Percentiles rank a stretch among this genome's conserved stretches.
Evolutionary conservation across 2,113 vertebrate species (phyloP).

Genomic region (Collichthys lucidus): DNA sequence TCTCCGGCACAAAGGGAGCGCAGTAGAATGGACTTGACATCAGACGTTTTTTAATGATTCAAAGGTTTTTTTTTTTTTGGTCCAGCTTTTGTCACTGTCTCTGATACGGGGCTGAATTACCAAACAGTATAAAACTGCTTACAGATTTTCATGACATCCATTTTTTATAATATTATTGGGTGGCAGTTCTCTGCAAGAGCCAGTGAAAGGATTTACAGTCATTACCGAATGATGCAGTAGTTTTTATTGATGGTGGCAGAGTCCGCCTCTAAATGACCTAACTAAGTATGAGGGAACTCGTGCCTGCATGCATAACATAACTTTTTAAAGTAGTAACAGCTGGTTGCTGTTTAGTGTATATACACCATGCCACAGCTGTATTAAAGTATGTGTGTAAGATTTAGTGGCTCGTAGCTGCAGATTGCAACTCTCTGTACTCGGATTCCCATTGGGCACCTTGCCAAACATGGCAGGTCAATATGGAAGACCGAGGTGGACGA

Average conservation of each 20-base stretch:
- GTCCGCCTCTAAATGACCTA: neutral
- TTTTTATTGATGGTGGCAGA: neutral
- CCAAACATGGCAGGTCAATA: too few relatives aligned
- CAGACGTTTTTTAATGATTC: conserved; percentile 46
- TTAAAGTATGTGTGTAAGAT: too few relatives aligned
- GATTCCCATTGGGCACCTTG: too few relatives aligned
- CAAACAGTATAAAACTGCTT: neutral
- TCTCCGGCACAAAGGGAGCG: conserved; percentile 15
- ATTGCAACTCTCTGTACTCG: too few relatives aligned
- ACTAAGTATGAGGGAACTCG: neutral
- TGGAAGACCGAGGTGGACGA: too few relatives aligned
- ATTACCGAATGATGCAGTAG: conserved; percentile 5
- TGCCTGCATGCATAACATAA: neutral
- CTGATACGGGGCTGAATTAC: neutral
- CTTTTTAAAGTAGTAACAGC: neutral
- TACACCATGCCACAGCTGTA: neutral
- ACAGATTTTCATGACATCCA: neutral
- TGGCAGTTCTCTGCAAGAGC: too few relatives aligned
- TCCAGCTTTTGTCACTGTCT: conserved; percentile 20
- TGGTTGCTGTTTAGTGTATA: neutral
- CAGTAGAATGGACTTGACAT: conserved; percentile 14
- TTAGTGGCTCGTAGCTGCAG: too few relatives aligned
- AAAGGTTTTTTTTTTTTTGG: conserved; percentile 26
- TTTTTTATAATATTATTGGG: neutral
- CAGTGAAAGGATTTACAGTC: neutral